Evolutionary conservation across 1,140 invertebrate species (phyloP).

Genomic region (Cotesia chilonis): DNA sequence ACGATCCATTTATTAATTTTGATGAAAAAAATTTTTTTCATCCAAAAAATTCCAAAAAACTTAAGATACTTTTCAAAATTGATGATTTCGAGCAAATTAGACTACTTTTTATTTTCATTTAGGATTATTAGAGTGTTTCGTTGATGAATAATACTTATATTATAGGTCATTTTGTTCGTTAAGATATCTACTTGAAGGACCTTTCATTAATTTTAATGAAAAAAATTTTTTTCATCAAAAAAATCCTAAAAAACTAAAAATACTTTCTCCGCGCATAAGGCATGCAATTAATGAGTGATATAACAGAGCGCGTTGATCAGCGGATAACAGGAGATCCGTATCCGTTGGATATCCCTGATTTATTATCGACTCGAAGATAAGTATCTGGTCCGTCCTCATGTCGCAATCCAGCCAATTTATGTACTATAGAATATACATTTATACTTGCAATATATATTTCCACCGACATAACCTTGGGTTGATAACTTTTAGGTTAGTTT

Average conservation of each 20-base stretch:
- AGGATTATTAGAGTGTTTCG: neutral
- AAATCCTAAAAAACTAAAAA: neutral
- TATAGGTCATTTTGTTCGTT: neutral
- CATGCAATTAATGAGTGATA: too few relatives aligned
- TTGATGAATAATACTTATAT: neutral
- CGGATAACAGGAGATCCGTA: conserved; percentile 33
- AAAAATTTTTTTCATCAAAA: too few relatives aligned
- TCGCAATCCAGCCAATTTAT: conserved; percentile 50
- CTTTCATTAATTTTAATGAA: too few relatives aligned
- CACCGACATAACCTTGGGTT: too few relatives aligned
- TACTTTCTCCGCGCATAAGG: neutral
- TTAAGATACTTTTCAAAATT: too few relatives aligned
- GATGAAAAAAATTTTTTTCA: too few relatives aligned
- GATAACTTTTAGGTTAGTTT: too few relatives aligned
- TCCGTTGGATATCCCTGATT: conserved; percentile 47
- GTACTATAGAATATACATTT: conserved; percentile 48
- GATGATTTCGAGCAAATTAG: too few relatives aligned
- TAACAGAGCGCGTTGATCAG: too few relatives aligned
- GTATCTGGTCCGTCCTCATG: conserved; percentile 46
- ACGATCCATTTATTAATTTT: too few relatives aligned
- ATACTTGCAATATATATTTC: neutral
- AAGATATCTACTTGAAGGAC: too few relatives aligned
- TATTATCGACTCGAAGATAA: conserved; percentile 47
- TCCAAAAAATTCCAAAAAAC: too few relatives aligned
- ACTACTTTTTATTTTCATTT: neutral